Evolutionary conservation across 2,888 invertebrate genomes (phyloP).

Genomic region (Pristionchus mayeri): DNA sequence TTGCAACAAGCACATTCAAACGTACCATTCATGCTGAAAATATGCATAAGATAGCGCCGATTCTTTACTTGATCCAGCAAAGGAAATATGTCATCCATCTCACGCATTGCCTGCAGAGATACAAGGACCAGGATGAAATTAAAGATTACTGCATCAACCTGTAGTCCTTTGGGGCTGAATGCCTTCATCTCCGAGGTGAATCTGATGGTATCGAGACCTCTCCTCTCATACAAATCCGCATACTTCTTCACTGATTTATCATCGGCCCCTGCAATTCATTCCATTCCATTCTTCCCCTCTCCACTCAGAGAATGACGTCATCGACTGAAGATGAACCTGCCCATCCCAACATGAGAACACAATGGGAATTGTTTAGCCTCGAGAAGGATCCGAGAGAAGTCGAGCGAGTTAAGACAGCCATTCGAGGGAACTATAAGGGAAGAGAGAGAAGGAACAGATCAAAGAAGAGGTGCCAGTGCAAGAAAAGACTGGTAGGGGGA

Average conservation of each 20-base stretch:
- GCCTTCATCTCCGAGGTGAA: conserved; percentile 34
- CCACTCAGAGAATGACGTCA: too few relatives aligned
- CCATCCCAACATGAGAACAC: conserved; percentile 35
- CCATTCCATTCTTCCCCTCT: too few relatives aligned
- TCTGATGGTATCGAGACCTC: conserved; percentile 52
- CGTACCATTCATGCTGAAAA: conserved; percentile 48
- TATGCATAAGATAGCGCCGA: conserved; percentile 25
- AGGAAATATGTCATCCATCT: conserved; percentile 33
- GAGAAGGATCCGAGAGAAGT: not conserved
- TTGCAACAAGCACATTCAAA: too few relatives aligned
- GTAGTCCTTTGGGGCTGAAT: conserved; percentile 4
- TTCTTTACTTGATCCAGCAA: not conserved
- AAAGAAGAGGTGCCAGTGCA: not conserved
- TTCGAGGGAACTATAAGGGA: not conserved
- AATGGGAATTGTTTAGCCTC: conserved; percentile 18
- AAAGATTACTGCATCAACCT: not conserved
- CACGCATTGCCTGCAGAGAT: conserved; percentile 17
- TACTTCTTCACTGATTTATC: conserved; percentile 61
- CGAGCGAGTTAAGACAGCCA: not conserved
- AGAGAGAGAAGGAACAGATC: not conserved
- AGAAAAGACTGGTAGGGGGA: not conserved
- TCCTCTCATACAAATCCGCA: conserved; percentile 60
- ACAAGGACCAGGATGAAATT: not conserved
- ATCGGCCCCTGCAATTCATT: conserved; percentile 54
- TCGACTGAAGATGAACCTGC: not conserved